Evolutionary conservation across 1,140 invertebrate species (phyloP).

Genomic region (Carcinoscorpius rotundicauda): DNA sequence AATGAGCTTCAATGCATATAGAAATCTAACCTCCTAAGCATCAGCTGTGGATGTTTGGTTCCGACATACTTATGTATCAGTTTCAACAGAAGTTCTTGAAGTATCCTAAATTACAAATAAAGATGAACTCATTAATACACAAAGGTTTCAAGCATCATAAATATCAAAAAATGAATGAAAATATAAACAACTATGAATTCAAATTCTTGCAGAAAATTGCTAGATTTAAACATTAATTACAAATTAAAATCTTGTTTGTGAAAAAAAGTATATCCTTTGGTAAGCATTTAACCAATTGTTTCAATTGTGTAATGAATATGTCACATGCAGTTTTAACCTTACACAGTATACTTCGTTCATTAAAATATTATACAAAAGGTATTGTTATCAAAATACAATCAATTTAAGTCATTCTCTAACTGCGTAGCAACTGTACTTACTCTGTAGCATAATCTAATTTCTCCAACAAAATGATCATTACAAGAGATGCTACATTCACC

Average conservation of each 20-base stretch:
- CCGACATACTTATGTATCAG: slow-evolving; percentile 82
- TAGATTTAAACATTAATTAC: no score
- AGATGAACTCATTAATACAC: neutral
- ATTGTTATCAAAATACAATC: no score
- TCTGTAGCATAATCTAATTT: slow-evolving; percentile 96
- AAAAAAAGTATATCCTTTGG: no score
- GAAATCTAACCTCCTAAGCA: slow-evolving; percentile 48
- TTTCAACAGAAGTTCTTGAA: slow-evolving; percentile 69
- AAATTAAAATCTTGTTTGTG: no score
- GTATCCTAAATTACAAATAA: slow-evolving; percentile 36
- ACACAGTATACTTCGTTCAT: no score
- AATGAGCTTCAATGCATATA: no score
- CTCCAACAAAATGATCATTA: slow-evolving; percentile 84
- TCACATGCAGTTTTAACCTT: no score
- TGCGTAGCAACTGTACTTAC: slow-evolving; percentile 22
- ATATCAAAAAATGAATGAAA: slow-evolving; percentile 8
- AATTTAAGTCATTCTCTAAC: no score
- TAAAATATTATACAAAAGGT: no score
- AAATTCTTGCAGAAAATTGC: no score
- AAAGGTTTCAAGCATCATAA: slow-evolving; percentile 1
- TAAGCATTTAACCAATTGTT: no score
- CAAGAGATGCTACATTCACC: slow-evolving; percentile 81
- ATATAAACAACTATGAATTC: neutral
- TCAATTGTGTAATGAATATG: no score
- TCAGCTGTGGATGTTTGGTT: slow-evolving; percentile 80